These are phyloP conservation scores for Cheilosia urbana DNA, from an alignment of 2,888 invertebrate genomes.

Conservation along the genomic window DNA sequence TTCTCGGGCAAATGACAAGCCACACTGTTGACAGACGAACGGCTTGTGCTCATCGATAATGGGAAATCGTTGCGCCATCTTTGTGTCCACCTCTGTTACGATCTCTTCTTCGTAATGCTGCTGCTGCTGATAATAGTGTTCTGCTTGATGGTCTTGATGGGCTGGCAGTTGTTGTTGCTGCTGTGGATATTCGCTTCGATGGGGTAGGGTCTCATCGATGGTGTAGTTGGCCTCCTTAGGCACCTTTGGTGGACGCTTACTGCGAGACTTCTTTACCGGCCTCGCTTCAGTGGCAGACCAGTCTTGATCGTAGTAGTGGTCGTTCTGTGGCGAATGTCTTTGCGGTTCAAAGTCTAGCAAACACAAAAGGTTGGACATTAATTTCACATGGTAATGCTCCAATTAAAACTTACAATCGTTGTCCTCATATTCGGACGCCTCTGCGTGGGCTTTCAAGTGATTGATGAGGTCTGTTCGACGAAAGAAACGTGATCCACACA, in stretches of 20 bases:
- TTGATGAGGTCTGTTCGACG: constrained; percentile 92
- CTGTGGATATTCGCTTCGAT: constrained; percentile 25
- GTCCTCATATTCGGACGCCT: constrained; percentile 86
- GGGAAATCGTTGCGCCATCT: constrained; percentile 83
- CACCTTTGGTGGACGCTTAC: constrained; percentile 61
- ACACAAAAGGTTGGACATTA: not conserved
- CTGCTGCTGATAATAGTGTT: constrained; percentile 20
- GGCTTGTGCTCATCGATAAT: constrained; percentile 89
- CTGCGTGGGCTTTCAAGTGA: constrained; percentile 92
- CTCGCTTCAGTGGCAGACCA: constrained; percentile 78
- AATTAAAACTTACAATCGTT: constrained; percentile 77
- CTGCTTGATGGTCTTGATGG: not conserved
- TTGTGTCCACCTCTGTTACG: constrained; percentile 47
- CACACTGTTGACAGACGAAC: constrained; percentile 92
- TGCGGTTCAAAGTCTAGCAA: constrained; percentile 63
- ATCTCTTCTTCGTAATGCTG: constrained; percentile 49
- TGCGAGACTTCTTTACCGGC: constrained; percentile 73
- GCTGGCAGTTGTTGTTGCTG: constrained; percentile 1
- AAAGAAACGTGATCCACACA: constrained; percentile 92
- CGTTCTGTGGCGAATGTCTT: constrained; percentile 77
- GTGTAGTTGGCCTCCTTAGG: constrained; percentile 81
- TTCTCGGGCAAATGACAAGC: constrained; percentile 91
- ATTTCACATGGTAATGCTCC: not conserved
- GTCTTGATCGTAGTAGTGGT: constrained; percentile 82
- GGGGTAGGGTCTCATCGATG: constrained; percentile 76